Evolutionary conservation across 2,888 invertebrate genomes (phyloP), one percentile per base, ranked within the genome.

Genomic region (Pomacea canaliculata): DNA sequence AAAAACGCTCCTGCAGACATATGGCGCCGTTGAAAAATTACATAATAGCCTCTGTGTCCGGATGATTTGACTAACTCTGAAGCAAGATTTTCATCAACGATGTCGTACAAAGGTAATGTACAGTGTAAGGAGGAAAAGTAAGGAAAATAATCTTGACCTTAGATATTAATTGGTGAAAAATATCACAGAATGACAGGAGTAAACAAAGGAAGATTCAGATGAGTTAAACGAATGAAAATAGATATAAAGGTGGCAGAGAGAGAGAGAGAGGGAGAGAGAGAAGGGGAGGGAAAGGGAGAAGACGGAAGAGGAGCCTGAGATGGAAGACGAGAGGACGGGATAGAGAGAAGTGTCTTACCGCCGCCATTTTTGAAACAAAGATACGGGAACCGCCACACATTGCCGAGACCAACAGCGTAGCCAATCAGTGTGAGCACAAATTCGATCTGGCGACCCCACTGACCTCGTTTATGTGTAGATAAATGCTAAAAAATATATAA

Each of bases 291-390:
- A 5, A 4, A 67, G 67, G 23, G 23, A 23, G 23, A 23, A 23
- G 46, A 3, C 9, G 67, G 46, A 37, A 67, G 46, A 46, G 46
- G 27, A 37, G 66, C 5, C 4, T 10, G 16, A 67, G 27, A 67
- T 27, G 46, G 7, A 37, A 23, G 18, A n/a, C 8, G 1, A 19
- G 65, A 12, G 65, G 7, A 12, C n/a, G 1, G 23, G 27, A 10
- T 23, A 16, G 13, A 37, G 66, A 23, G 27, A 37, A 46, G 1
- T 51, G 5, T 63, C 70, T 56, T 65, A 78, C 78, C 78, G 62
- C 78, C 78, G 12, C 78, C 78, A 66, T 78, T 78, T 70, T 70
- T 74, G 69, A 70, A 78, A 51, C 78, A 78, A n/a, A 78, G 69
- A 49, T 78, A 78, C 10, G 78, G 78, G 51, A 78, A 78, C 13